These are phyloP conservation scores for Falco concolor DNA, from an alignment of 2,797 vertebrate species.

Conservation along the genomic window DNA sequence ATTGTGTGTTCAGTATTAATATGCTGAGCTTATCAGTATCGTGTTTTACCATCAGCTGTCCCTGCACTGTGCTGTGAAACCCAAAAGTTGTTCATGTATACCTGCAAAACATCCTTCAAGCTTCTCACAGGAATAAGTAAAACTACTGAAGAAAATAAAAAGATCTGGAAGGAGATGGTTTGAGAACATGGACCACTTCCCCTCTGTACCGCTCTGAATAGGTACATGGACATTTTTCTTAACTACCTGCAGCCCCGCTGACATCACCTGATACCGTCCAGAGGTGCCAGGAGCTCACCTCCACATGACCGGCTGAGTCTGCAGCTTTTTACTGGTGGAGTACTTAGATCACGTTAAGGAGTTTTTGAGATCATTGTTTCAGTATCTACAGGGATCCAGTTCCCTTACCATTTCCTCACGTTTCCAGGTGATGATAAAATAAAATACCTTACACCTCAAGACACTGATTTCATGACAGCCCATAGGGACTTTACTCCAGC, in stretches of 20 bases:
- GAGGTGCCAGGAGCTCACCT: not conserved
- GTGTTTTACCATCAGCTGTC: not conserved
- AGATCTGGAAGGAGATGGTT: not conserved
- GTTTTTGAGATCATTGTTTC: not conserved
- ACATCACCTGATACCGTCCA: not conserved
- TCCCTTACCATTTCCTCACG: not conserved
- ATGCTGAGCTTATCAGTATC: not conserved
- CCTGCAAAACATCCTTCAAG: not conserved
- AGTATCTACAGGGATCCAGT: not conserved
- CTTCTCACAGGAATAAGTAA: not conserved
- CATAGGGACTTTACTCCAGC: not conserved
- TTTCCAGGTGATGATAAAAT: not conserved
- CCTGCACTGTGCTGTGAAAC: not conserved
- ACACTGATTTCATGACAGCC: not conserved
- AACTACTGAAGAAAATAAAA: not conserved
- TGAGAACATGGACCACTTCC: not conserved
- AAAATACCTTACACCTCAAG: not conserved
- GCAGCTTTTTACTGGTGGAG: not conserved
- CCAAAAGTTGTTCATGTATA: not conserved
- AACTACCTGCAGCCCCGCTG: not conserved
- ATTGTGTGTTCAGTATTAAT: not conserved
- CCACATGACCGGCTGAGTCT: fast-evolving
- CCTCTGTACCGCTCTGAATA: not conserved
- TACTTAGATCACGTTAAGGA: not conserved
- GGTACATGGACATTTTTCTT: not conserved